Evolutionary conservation across 1,140 invertebrate species (phyloP).

Genomic region (Sycobia sp.): DNA sequence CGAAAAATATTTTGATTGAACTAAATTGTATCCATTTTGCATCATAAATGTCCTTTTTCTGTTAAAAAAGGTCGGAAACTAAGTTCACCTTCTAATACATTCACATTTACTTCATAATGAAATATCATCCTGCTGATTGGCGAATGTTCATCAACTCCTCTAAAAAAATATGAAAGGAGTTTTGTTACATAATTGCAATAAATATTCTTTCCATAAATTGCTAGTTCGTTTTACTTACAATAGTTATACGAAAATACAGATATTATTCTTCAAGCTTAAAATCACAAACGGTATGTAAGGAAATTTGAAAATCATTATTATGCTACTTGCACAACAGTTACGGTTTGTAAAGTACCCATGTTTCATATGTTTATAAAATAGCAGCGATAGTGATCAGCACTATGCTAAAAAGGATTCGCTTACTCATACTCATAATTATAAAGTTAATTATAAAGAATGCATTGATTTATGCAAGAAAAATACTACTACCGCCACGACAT

Average conservation of each 20-base stretch:
- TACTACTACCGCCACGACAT: slow-evolving; percentile 51
- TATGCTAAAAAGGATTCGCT: slow-evolving; percentile 43
- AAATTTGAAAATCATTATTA: background rate
- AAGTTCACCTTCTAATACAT: too few relatives aligned
- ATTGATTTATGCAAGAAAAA: slow-evolving; percentile 43
- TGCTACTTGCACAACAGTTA: background rate
- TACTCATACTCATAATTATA: too few relatives aligned
- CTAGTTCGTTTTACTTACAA: too few relatives aligned
- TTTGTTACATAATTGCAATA: slow-evolving; percentile 41
- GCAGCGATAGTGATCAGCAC: slow-evolving; percentile 46
- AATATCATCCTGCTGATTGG: slow-evolving; percentile 32
- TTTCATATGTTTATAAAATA: slow-evolving; percentile 57
- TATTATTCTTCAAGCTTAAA: background rate
- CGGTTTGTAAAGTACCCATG: slow-evolving; percentile 11
- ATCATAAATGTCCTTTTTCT: too few relatives aligned
- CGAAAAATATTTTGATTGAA: too few relatives aligned
- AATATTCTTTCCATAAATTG: too few relatives aligned
- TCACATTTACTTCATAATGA: too few relatives aligned
- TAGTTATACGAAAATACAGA: slow-evolving; percentile 41
- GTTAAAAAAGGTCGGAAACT: too few relatives aligned
- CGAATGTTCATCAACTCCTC: slow-evolving; percentile 41
- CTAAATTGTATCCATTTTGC: too few relatives aligned
- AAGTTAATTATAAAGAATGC: slow-evolving; percentile 42
- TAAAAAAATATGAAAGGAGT: slow-evolving; percentile 39
- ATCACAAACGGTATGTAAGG: background rate